These are phyloP conservation scores for Mercenaria mercenaria DNA, from an alignment of 1,140 invertebrate genomes.

Conservation along the genomic window DNA sequence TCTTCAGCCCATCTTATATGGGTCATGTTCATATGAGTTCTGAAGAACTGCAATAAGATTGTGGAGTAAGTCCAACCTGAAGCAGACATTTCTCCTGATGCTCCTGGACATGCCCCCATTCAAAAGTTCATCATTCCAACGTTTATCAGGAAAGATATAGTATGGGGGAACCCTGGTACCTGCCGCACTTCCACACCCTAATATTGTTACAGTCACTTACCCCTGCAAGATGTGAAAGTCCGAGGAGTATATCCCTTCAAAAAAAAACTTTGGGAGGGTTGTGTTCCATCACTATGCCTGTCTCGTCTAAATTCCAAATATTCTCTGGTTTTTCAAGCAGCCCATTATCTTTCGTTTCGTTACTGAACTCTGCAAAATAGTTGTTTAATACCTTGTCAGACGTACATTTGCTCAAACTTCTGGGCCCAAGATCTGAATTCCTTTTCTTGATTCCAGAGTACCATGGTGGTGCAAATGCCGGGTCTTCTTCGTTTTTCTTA, in stretches of 20 bases:
- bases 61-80: conserved; percentile 56
- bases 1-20: not conserved
- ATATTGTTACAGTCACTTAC: too few species aligned
- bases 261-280: conserved; percentile 59
- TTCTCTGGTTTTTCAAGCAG: conserved; percentile 76
- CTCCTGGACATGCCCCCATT: conserved; percentile 14
- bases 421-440: conserved; percentile 24
- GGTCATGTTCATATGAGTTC: not conserved
- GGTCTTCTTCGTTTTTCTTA: not conserved
- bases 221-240: conserved; percentile 82
- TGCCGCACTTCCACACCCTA: conserved; percentile 82
- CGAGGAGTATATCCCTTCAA: conserved; percentile 46
- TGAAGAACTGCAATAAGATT: conserved; percentile 43
- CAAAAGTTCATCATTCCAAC: conserved; percentile 77
- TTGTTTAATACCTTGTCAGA: conserved; percentile 18
- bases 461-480: not conserved
- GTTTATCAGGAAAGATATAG: conserved; percentile 84
- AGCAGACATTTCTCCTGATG: conserved; percentile 35
- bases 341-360: conserved; percentile 34
- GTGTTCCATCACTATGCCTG: conserved; percentile 84
- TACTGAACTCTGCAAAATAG: conserved; percentile 16
- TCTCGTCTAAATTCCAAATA: conserved; percentile 86
- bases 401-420: conserved; percentile 46
- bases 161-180: conserved; percentile 82
- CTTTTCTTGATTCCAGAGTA: too few species aligned